phyloP scores from a whole-genome alignment of 2,888 invertebrate genomes.

The Cosmia pyralina region DNA sequence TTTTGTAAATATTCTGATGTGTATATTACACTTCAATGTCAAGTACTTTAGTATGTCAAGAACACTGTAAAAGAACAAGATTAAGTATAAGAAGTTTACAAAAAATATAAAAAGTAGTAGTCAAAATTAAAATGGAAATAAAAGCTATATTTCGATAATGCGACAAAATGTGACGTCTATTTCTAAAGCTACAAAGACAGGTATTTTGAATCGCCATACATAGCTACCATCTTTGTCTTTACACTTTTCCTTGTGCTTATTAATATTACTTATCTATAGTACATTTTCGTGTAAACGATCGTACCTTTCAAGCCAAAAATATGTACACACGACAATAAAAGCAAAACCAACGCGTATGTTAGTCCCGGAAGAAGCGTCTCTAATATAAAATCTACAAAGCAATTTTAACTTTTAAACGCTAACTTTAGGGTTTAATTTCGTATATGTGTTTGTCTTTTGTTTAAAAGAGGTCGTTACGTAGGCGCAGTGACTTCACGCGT shows the following conservation, averaged over 20 bases:
- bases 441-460: slow-evolving; percentile 59
- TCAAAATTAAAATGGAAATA: too few relatives aligned
- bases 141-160: neutral
- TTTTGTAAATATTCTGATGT: too few relatives aligned
- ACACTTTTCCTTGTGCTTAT: neutral
- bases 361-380: slow-evolving; percentile 58
- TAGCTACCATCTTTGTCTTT: too few relatives aligned
- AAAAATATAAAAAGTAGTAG: too few relatives aligned
- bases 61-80: too few relatives aligned
- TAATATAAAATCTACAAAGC: slow-evolving; percentile 35
- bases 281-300: neutral
- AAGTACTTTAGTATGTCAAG: too few relatives aligned
- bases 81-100: too few relatives aligned
- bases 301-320: slow-evolving; percentile 11
- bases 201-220: neutral
- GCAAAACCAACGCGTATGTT: slow-evolving; percentile 58
- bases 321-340: slow-evolving; percentile 27
- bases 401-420: slow-evolving; percentile 26
- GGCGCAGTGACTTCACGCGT: slow-evolving; percentile 67
- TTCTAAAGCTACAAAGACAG: neutral
- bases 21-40: too few relatives aligned
- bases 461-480: slow-evolving; percentile 68
- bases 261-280: too few relatives aligned
- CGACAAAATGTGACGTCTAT: neutral
- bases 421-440: slow-evolving; percentile 60